Percentiles rank a stretch among this genome's conserved stretches.
Evolutionary conservation across 2,113 vertebrate species (phyloP).

Genomic region (Brevimyrus niger): DNA sequence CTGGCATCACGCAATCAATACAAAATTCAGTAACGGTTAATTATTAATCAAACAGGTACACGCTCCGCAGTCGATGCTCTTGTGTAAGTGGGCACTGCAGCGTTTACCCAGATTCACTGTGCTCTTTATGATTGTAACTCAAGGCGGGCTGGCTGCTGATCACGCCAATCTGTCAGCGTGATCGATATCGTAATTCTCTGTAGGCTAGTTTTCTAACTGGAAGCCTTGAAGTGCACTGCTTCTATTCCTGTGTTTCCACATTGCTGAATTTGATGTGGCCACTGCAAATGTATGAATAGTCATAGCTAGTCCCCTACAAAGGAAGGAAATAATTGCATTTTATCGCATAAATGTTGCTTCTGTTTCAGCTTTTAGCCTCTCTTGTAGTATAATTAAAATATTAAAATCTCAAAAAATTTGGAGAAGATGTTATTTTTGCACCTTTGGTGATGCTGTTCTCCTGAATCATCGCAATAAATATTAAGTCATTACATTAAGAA

Average conservation of each 20-base stretch:
- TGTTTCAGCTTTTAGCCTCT: slow-evolving; percentile 6
- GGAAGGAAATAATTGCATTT: not conserved
- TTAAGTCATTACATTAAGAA: not conserved
- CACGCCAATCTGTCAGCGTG: not conserved
- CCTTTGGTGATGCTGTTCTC: not conserved
- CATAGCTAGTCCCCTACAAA: not conserved
- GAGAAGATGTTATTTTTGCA: not conserved
- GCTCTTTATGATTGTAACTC: not conserved
- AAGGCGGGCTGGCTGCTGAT: not conserved
- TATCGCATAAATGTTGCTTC: not conserved
- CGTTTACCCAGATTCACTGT: not conserved
- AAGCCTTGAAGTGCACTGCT: not conserved
- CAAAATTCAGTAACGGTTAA: slow-evolving; percentile 30
- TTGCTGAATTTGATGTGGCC: not conserved
- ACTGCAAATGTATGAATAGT: not conserved
- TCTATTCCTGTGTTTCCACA: not conserved
- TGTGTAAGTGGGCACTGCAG: slow-evolving; percentile 3
- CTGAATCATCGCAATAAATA: not conserved
- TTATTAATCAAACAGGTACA: slow-evolving; percentile 40
- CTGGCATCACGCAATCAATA: slow-evolving; percentile 28
- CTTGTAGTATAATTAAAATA: not conserved
- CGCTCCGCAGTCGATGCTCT: slow-evolving; percentile 28
- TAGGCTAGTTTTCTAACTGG: not conserved
- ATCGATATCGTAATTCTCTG: not conserved
- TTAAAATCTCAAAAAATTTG: not conserved